A percentile compares a stretch with the other conserved stretches of the same genome.
Evolutionary conservation across 2,797 vertebrate genomes (phyloP).

Genomic region (Danio tinwini): DNA sequence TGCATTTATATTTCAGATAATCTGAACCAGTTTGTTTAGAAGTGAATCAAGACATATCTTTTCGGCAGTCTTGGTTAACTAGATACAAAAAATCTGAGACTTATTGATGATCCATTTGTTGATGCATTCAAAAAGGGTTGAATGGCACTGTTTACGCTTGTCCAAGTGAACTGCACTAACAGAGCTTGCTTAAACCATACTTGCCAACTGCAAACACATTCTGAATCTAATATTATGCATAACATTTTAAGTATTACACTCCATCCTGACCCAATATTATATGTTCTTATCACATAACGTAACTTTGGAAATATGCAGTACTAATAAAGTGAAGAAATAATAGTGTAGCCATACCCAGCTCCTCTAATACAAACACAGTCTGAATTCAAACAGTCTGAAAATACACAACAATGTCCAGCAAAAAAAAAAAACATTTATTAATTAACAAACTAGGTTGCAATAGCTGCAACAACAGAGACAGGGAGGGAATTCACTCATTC

Average conservation of each 20-base stretch:
- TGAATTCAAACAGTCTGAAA: conserved; percentile 12
- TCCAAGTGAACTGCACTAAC: too few species aligned
- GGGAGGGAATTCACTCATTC: background rate
- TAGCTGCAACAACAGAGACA: background rate
- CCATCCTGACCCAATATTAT: background rate
- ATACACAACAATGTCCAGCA: conserved; percentile 23
- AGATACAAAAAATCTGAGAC: too few species aligned
- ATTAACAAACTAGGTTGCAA: conserved; percentile 29
- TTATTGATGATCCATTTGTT: too few species aligned
- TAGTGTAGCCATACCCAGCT: background rate
- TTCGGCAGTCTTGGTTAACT: too few species aligned
- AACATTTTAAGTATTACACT: background rate
- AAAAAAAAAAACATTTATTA: background rate
- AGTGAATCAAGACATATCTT: too few species aligned
- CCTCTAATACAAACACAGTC: background rate
- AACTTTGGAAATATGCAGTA: background rate
- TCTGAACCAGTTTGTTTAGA: too few species aligned
- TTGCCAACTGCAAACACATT: background rate
- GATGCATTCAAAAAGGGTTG: too few species aligned
- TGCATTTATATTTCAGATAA: too few species aligned
- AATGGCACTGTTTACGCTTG: too few species aligned
- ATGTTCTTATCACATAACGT: background rate
- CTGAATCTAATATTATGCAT: background rate
- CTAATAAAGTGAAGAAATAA: too few species aligned
- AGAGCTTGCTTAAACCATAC: too few species aligned